Conservation (phyloP, 1,140 invertebrate genomes). For the Harlomillsia oculata region DNA sequence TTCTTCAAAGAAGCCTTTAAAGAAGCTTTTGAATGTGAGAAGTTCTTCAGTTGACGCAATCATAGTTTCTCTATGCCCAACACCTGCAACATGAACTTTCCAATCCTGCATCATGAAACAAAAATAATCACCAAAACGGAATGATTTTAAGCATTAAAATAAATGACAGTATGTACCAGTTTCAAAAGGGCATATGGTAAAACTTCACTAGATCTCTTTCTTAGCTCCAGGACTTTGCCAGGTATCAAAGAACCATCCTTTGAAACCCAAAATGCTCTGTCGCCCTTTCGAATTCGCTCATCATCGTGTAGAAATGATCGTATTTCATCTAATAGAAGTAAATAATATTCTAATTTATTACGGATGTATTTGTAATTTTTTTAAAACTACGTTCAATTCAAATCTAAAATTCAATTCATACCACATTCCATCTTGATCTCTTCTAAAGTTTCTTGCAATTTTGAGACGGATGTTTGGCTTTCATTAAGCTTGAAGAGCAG, state of each 20-base stretch:
- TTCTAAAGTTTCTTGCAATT: conserved; percentile 1
- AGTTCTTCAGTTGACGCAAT: conserved; percentile 9
- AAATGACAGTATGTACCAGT: conserved; percentile 1
- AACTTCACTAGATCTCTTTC: conserved; percentile 5
- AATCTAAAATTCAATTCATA: neutral
- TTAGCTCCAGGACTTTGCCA: conserved; percentile 18
- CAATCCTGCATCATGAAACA: neutral
- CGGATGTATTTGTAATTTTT: neutral
- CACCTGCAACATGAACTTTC: neutral
- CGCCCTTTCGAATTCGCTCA: conserved; percentile 10
- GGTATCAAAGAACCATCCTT: conserved; percentile 8
- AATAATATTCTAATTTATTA: neutral
- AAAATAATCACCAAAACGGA: neutral
- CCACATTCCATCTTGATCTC: conserved; percentile 16
- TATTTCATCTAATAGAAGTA: conserved; percentile 9
- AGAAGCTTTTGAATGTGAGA: conserved; percentile 16
- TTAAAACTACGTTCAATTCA: neutral
- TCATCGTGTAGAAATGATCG: conserved; percentile 5
- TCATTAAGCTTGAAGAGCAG: too few species aligned
- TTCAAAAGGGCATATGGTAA: conserved; percentile 16
- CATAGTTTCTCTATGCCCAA: conserved; percentile 5
- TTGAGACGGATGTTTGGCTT: neutral
- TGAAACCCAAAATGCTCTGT: conserved; percentile 14
- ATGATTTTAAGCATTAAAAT: too few species aligned
- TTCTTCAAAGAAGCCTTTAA: conserved; percentile 14